Conservation (phyloP, 1,140 invertebrate genomes). For the Heliconius hewitsoni region DNA sequence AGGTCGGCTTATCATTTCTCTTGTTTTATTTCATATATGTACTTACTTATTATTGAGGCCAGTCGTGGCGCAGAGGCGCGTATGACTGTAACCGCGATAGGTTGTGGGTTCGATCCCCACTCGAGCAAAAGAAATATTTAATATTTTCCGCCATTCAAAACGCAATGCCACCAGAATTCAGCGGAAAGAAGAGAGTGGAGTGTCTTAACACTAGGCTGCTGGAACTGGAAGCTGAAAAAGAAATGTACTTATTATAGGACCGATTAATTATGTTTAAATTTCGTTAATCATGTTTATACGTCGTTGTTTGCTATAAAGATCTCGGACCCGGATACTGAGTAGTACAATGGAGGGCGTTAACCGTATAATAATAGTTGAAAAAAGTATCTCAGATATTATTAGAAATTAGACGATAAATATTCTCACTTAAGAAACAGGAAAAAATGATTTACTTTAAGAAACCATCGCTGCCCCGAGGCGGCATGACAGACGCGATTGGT, state of each 20-base stretch:
- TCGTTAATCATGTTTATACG: background rate
- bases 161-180: no score
- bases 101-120: no score
- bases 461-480: background rate
- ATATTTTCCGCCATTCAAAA: no score
- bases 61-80: no score
- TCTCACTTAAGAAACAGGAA: background rate
- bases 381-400: background rate
- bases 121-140: no score
- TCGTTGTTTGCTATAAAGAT: background rate
- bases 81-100: no score
- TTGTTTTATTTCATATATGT: background rate
- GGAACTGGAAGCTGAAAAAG: no score
- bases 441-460: background rate
- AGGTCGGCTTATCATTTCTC: slow-evolving; percentile 69
- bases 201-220: no score
- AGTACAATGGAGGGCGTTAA: background rate
- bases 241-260: background rate
- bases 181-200: no score
- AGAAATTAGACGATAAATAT: slow-evolving; percentile 4
- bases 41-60: background rate
- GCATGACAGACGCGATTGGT: slow-evolving; percentile 25
- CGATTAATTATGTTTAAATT: background rate
- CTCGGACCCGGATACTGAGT: background rate
- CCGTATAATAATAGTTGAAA: background rate